Conservation (phyloP, 1,140 invertebrate genomes). For the Eumaeus atala region DNA sequence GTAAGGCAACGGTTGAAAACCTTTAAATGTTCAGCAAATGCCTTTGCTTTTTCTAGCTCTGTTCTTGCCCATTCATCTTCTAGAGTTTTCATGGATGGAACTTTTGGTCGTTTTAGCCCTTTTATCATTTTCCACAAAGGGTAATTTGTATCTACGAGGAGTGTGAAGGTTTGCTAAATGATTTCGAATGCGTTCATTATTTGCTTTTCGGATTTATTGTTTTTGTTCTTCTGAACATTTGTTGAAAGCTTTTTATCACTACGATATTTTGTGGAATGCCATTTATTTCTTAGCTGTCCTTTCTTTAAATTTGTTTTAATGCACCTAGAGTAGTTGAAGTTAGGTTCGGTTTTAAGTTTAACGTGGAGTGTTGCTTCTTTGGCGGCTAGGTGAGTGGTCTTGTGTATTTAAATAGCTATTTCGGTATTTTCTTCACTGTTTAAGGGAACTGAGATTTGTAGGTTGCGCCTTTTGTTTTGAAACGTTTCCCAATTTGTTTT, state of each 20-base stretch:
- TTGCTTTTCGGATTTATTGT: background rate
- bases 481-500: too few relatives aligned
- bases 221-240: conserved; percentile 24
- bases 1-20: background rate
- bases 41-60: background rate
- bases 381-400: too few relatives aligned
- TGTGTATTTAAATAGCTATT: background rate
- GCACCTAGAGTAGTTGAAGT: too few relatives aligned
- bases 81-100: too few relatives aligned
- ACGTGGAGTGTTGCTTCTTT: too few relatives aligned
- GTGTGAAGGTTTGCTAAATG: background rate
- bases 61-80: background rate
- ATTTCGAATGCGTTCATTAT: background rate
- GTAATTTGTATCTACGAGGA: background rate
- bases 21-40: background rate
- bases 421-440: background rate
- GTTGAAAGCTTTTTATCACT: conserved; percentile 27
- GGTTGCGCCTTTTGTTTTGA: too few relatives aligned
- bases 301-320: background rate
- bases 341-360: background rate
- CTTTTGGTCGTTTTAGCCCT: background rate
- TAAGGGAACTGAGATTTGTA: background rate
- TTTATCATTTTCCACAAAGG: background rate
- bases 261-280: conserved; percentile 23
- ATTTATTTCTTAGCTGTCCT: conserved; percentile 6